These are phyloP conservation scores for Tinea semifulvella DNA, from an alignment of 2,888 invertebrate species.

Conservation along the genomic window DNA sequence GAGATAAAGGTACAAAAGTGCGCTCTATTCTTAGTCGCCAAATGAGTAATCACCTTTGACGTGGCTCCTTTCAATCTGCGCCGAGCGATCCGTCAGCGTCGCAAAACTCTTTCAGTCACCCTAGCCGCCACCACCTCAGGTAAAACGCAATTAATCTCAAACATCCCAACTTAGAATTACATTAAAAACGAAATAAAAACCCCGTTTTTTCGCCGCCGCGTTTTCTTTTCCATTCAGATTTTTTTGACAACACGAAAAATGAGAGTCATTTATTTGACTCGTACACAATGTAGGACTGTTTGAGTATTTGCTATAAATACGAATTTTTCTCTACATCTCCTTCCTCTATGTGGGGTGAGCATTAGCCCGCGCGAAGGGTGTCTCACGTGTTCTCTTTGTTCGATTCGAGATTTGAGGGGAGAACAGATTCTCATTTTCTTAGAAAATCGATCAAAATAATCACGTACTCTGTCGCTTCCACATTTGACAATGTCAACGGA, in stretches of 20 bases:
- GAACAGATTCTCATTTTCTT: conserved; percentile 57
- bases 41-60: conserved; percentile 67
- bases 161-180: conserved; percentile 66
- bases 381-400: conserved; percentile 62
- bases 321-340: conserved; percentile 66
- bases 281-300: conserved; percentile 68
- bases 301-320: conserved; percentile 70
- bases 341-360: conserved; percentile 59
- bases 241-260: conserved; percentile 69
- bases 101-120: conserved; percentile 65
- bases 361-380: conserved; percentile 59
- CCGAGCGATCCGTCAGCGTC: conserved; percentile 62
- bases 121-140: conserved; percentile 55
- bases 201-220: conserved; percentile 58
- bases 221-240: conserved; percentile 67
- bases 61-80: conserved; percentile 64
- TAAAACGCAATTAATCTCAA: conserved; percentile 65
- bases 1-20: conserved; percentile 66
- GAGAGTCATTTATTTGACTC: conserved; percentile 67
- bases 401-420: conserved; percentile 63
- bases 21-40: conserved; percentile 63
- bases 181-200: conserved; percentile 63
- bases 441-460: conserved; percentile 64
- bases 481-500: conserved; percentile 50
- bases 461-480: conserved; percentile 39